Evolutionary conservation across 2,888 invertebrate species (phyloP), one percentile per base, ranked within the genome.

Genomic region (Zeuzera pyrina): DNA sequence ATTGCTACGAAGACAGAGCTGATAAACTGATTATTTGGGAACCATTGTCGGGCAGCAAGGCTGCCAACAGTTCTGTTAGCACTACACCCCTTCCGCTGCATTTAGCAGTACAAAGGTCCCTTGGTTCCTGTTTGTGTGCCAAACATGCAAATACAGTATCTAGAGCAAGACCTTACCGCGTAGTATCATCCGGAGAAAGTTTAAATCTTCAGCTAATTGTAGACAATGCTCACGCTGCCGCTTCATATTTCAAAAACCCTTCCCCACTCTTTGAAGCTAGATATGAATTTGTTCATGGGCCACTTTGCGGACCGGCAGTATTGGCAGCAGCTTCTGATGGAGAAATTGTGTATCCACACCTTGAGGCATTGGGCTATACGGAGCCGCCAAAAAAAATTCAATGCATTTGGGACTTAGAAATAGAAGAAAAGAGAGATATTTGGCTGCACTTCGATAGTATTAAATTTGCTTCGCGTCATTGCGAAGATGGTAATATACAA

Each of bases 241-340:
- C 91, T 0, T 94, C 92, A 31, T 95, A 95, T 66, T 95, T 95
- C 73, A 95, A 95, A 63, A 92, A 94, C 53, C 87, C 91, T 2
- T 87, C 89, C 19, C 91, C 95, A 0, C 81, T 95, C 3, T 95
- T 95, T 57, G 91, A 94, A 65, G 95, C 95, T 0, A 87, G 88
- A 3, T 96, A 93, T 60, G 93, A 94, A 60, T 95, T 95, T 56
- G 93, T 94, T 1, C 95, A 95, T 49, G 94, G 94, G 1, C 94
- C 94, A 0, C 76, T 94, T 1, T 95, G 95, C 57, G 95, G 95
- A 0, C 93, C 94, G 1, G 89, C 94, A 0, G 87, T 92, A 2
- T 71, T 94, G 28, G 90, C 91, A 4, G 91, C 94, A 0, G 88
- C 89, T 0, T 89, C 92, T 1, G 94, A 94, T 50, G 94, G 94